Base-by-base conservation (phyloP, 2,113 vertebrate genomes). In the Mus spicilegus region DNA sequence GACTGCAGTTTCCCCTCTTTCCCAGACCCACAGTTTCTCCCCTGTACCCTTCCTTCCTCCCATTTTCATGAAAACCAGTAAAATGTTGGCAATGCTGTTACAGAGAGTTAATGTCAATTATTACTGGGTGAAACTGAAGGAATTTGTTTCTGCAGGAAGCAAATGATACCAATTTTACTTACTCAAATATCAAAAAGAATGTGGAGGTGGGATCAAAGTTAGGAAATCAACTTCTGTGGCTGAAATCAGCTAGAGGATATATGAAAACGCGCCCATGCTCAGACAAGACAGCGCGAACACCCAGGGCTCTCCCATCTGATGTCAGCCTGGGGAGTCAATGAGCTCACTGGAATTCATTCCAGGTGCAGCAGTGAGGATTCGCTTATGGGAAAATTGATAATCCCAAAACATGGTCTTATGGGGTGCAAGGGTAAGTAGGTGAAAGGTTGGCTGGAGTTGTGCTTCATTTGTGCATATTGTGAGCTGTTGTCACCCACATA, bases 31-130 rank as follows among this genome's bases (percentile, higher is more conserved):
- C 5, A 39, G n/a, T 73, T 17, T 73, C n/a, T 39, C 36, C 36
- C 19, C 19, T 20, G 16, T 19, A 20, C 36, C 17, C 10, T 3
- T 17, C n/a, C 8, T 22, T 9, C 3, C 2, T 8, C 24, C 36
- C 17, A 9, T 61, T 42, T 84, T 16, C 26, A 84, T 28, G 4
- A 9, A 42, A 84, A 30, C 7, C 6, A 84, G 24, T 19, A 30
- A 42, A 42, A 63, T 63, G 3, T 42, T 84, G 58, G 39, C 24
- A 84, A 22, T 42, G 19, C 17, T 20, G 3, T 82, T 16, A 61
- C 12, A 61, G n/a, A 42, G n/a, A 63, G 19, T 61, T 24, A 75
- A 42, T 75, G 39, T 39, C 72, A 42, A 75, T 22, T 42, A 11
- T 42, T 42, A 11, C 4, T 42, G n/a, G 10, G 39, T 75, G n/a